A percentile compares a stretch with the other conserved stretches of the same genome.
These are phyloP conservation scores for Malacoraja senta DNA, from an alignment of 2,797 vertebrate species.

Conservation along the genomic window DNA sequence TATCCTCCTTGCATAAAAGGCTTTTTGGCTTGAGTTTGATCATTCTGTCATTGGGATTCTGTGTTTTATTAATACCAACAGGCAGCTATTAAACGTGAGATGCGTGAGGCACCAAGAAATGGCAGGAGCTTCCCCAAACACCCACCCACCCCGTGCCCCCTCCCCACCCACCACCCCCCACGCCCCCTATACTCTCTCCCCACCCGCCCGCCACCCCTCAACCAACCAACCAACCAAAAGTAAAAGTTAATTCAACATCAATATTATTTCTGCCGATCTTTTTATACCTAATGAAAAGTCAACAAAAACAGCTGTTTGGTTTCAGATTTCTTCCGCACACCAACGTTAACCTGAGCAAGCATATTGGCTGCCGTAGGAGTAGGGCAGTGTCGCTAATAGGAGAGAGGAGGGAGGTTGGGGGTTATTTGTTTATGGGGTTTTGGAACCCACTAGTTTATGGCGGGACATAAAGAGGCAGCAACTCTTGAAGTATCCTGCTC, in stretches of 20 bases:
- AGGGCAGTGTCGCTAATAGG: neutral
- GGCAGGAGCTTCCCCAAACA: neutral
- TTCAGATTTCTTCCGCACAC: conserved; percentile 3
- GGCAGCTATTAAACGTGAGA: neutral
- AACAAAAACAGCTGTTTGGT: conserved; percentile 36
- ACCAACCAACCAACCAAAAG: neutral
- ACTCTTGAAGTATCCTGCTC: neutral
- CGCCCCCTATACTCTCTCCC: too few species aligned
- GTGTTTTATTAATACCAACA: conserved; percentile 38
- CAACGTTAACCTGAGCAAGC: neutral
- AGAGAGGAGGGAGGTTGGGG: too few species aligned
- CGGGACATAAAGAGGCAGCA: neutral
- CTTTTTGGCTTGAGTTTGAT: conserved; percentile 36
- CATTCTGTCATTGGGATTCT: conserved; percentile 34
- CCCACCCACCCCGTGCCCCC: too few species aligned
- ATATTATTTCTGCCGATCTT: conserved; percentile 31
- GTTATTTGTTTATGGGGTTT: neutral
- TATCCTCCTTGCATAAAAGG: conserved; percentile 30
- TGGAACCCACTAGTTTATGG: neutral
- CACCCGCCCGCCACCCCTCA: too few species aligned
- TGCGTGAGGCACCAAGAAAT: neutral
- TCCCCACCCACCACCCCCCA: too few species aligned
- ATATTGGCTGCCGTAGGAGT: too few species aligned
- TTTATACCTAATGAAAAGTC: conserved; percentile 27
- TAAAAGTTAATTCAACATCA: conserved; percentile 32